phyloP scores from a whole-genome alignment of 2,888 invertebrate species.

The Nineta flava region DNA sequence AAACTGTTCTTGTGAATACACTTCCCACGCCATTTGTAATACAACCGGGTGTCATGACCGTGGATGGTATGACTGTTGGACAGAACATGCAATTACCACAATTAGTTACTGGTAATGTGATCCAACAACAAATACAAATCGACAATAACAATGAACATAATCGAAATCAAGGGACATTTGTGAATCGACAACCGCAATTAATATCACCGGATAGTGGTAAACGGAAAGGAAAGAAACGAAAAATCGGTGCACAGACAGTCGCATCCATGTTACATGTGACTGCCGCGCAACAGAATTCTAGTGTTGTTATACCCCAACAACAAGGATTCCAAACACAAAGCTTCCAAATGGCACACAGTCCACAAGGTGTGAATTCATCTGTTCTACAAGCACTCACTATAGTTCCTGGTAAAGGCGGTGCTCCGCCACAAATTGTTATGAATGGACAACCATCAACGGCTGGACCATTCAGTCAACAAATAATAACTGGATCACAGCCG shows the following conservation, averaged over 20 bases:
- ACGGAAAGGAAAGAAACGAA: slow-evolving; percentile 56
- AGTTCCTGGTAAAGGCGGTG: slow-evolving; percentile 57
- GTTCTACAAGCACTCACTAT: slow-evolving; percentile 63
- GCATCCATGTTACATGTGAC: slow-evolving; percentile 56
- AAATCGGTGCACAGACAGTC: slow-evolving; percentile 48
- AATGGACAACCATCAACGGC: slow-evolving; percentile 45
- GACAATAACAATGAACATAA: slow-evolving; percentile 36
- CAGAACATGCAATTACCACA: slow-evolving; percentile 56
- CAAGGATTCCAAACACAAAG: slow-evolving; percentile 52
- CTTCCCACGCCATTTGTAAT: slow-evolving; percentile 62
- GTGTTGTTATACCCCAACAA: slow-evolving; percentile 37
- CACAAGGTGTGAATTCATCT: slow-evolving; percentile 47
- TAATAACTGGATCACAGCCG: slow-evolving; percentile 38
- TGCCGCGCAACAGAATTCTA: slow-evolving; percentile 43
- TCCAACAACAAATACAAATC: slow-evolving; percentile 36
- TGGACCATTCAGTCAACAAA: slow-evolving; percentile 46
- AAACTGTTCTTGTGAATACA: slow-evolving; percentile 66
- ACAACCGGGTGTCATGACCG: slow-evolving; percentile 60
- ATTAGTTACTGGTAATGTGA: slow-evolving; percentile 46
- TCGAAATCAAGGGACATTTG: slow-evolving; percentile 19
- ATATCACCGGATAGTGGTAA: slow-evolving; percentile 54
- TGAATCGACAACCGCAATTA: slow-evolving; percentile 19
- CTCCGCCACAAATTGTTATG: slow-evolving; percentile 60
- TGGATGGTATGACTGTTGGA: slow-evolving; percentile 53
- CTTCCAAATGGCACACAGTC: slow-evolving; percentile 50